Evolutionary conservation across 2,113 vertebrate species (phyloP), one percentile per base, ranked within the genome.

Genomic region (Muntiacus reevesi): DNA sequence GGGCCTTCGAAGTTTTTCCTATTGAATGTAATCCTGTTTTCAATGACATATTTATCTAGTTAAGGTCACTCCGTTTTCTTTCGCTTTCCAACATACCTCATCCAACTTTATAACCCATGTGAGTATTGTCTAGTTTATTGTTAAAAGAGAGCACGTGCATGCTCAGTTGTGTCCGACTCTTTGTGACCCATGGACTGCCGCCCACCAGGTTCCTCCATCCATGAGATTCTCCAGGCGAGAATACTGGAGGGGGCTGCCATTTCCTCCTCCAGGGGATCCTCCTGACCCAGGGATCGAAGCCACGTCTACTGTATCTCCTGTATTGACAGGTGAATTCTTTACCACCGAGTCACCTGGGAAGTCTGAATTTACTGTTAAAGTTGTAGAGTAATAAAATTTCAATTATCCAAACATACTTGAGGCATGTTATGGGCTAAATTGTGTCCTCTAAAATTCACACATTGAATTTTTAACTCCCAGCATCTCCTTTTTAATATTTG

Each of bases 11-110:
- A 91, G 30, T 64, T 96, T 91, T 91, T 90, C 55, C 47, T 92
- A 93, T 50, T 93, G 86, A 92, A 97, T 89, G 89, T 57, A 95
- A 94, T 89, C 87, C 78, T 89, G 28, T 85, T 96, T 95, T 97
- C 50, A 27, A 96, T 59, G 54, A 57, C 85, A 85, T 4, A 47
- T 95, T 98, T 95, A 79, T 88, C 87, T 87, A 95, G 36, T 92
- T 96, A 62, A 92, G 76, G 64, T 92, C 87, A 96, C 47, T 90
- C 94, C 14, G 23, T 84, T 95, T 93, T 95, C 84, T 97, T 94
- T 89, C 67, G 12, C 54, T n/a, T 94, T 94, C 84, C 86, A 87
- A 83, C 55, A 67, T 43, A 93, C 36, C 40, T 89, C 45, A 81
- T 81, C 25, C 71, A 89, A 84, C 82, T 91, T 98, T 71, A 91